Evolutionary conservation across 2,888 invertebrate species (phyloP).

Genomic region (Saturnia japonica): DNA sequence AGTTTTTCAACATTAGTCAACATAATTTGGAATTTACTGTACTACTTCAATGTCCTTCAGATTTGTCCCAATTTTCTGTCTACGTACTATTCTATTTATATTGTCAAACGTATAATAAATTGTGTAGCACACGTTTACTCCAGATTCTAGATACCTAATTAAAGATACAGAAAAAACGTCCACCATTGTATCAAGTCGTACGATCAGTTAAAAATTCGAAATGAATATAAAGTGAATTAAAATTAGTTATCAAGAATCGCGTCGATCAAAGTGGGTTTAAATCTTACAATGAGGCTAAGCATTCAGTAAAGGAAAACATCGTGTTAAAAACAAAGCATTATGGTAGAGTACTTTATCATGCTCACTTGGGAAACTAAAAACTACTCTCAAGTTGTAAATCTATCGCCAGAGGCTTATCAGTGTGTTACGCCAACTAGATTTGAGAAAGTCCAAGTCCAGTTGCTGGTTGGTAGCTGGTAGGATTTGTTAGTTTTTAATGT

Average conservation of each 20-base stretch:
- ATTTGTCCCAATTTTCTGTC: conserved; percentile 4
- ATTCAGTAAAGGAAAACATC: not conserved
- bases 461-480: no score
- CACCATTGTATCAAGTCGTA: not conserved
- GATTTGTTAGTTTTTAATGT: not conserved
- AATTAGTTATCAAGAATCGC: no score
- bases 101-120: conserved; percentile 6
- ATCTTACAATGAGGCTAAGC: not conserved
- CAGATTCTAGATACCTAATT: not conserved
- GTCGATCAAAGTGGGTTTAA: no score
- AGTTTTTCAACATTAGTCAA: conserved; percentile 3
- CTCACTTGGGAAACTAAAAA: not conserved
- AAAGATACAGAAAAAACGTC: not conserved
- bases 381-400: not conserved
- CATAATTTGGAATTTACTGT: conserved; percentile 2
- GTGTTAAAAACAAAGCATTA: not conserved
- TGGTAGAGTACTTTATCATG: not conserved
- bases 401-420: not conserved
- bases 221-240: no score
- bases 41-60: conserved; percentile 1
- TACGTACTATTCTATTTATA: conserved; percentile 7
- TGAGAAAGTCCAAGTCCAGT: no score
- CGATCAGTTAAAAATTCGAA: not conserved
- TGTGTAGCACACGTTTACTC: not conserved
- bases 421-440: not conserved